Evolutionary conservation across 2,113 vertebrate genomes (phyloP).

Genomic region (Odocoileus hemionus): DNA sequence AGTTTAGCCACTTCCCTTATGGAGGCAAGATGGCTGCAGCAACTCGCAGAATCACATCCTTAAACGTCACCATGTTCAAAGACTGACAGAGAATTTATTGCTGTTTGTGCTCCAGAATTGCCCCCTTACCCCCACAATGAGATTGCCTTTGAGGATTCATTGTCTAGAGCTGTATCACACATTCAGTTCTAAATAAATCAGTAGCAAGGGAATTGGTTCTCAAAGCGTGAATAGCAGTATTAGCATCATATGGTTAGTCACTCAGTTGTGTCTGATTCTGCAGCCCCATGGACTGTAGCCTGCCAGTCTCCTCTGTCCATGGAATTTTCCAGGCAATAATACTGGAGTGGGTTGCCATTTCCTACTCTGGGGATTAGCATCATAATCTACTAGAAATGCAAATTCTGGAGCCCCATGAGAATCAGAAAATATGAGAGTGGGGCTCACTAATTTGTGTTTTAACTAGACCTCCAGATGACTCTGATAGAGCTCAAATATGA

Average conservation of each 20-base stretch:
- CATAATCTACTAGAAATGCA: not conserved
- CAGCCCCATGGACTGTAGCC: not conserved
- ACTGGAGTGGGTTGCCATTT: not conserved
- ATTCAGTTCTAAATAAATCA: not conserved
- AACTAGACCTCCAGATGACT: not conserved
- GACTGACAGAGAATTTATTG: not conserved
- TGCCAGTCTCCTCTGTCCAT: not conserved
- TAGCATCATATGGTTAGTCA: not conserved
- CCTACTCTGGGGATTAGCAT: not conserved
- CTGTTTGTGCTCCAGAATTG: not conserved
- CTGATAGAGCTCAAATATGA: not conserved
- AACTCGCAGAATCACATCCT: not conserved
- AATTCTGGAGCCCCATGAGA: not conserved
- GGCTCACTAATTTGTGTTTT: not conserved
- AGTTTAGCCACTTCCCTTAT: not conserved
- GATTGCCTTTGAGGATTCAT: not conserved
- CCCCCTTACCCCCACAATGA: not conserved
- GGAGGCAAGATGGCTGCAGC: not conserved
- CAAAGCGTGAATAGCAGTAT: not conserved
- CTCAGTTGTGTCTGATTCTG: not conserved
- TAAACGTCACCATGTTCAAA: not conserved
- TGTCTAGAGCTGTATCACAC: not conserved
- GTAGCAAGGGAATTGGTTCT: not conserved
- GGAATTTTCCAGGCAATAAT: not conserved
- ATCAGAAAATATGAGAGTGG: not conserved